These are phyloP conservation scores for Oophaga pumilio DNA, from an alignment of 2,113 vertebrate species.

Conservation along the genomic window DNA sequence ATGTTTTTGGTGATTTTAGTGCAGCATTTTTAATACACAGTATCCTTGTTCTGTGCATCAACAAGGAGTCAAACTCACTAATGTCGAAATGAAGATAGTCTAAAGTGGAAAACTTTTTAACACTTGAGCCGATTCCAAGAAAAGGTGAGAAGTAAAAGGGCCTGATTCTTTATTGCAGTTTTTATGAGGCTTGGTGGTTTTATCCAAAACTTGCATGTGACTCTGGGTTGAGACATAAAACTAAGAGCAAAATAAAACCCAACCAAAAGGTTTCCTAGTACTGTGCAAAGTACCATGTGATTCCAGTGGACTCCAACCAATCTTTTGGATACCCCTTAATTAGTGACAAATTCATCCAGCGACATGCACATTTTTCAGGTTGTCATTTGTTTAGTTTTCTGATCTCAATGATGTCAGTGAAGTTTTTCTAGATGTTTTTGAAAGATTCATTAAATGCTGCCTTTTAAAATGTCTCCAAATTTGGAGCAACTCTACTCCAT, in stretches of 20 bases:
- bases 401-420: too few species aligned
- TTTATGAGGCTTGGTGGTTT: constrained; percentile 88
- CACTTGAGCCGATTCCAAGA: too few species aligned
- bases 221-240: constrained; percentile 79
- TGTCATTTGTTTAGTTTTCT: too few species aligned
- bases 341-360: too few species aligned
- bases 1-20: neutral
- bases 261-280: constrained; percentile 71
- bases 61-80: neutral
- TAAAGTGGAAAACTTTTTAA: neutral
- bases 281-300: constrained; percentile 87
- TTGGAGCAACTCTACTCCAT: too few species aligned
- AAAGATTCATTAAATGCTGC: too few species aligned
- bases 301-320: constrained; percentile 74
- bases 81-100: neutral
- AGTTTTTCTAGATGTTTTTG: too few species aligned
- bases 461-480: too few species aligned
- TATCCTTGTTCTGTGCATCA: neutral
- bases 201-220: constrained; percentile 98
- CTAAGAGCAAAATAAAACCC: constrained; percentile 57
- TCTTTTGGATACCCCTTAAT: too few species aligned
- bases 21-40: too few species aligned
- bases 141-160: too few species aligned
- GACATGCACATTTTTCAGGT: too few species aligned
- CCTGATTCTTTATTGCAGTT: constrained; percentile 72